Evolutionary conservation across 1,140 invertebrate genomes (phyloP), one percentile per base, ranked within the genome.

Genomic region (Mactra quadrangularis): DNA sequence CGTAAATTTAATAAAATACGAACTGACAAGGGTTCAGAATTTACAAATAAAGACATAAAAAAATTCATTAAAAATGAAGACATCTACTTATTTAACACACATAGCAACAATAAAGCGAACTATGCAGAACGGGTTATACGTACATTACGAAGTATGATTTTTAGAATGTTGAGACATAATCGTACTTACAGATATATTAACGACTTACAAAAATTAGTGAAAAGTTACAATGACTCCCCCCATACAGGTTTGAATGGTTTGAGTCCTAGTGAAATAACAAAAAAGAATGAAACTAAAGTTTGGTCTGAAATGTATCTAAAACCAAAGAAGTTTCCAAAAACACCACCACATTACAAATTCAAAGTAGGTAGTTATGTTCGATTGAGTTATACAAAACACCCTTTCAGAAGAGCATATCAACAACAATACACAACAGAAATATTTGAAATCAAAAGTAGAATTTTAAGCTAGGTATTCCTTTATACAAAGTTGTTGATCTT

Each of bases 351-450:
- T 31, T 27, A 76, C 22, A 38, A 64, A 31, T 82, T 85, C 33
- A 68, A 81, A 33, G 52, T 57, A 38, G 60, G 68, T 15, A 76
- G 81, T 70, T 45, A 83, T 19, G 57, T 82, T 35, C 50, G 76
- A 59, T 45, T 86, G n/a, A 78, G 72, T 29, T 64, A 60, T 59
- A 41, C 50, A 4, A 83, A 75, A 55, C 29, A 55, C 11, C 33
- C 57, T 9, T 82, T 83, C 68, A n/a, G 72, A 38, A 47, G 82
- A 35, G 71, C 68, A 25, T 86, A 79, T 41, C 33, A 83, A 17
- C 29, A 83, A 55, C 60, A 85, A 52, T 82, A 52, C 25, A 68
- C 59, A 15, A 57, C 35, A 17, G 59, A 82, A 66, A 60, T 85
- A 33, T 83, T 75, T 78, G 78, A 72, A 72, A 31, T 82, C 11